phyloP scores from a whole-genome alignment of 2,797 vertebrate species.

The Enoplosus armatus region DNA sequence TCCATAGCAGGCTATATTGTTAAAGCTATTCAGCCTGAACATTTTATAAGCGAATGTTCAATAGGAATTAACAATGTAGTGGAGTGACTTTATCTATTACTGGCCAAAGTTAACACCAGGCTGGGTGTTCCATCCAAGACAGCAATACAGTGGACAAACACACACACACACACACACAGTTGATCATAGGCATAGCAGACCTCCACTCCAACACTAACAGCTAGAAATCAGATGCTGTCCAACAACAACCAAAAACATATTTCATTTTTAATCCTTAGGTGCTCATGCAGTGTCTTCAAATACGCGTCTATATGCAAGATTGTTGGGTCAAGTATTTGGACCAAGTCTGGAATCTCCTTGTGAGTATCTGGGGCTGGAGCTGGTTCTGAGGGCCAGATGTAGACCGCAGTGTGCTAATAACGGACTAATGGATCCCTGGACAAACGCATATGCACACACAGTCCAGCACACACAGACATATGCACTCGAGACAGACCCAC shows the following conservation, averaged over 20 bases:
- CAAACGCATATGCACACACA: constrained; percentile 33
- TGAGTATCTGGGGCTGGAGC: constrained; percentile 12
- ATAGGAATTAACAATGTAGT: background rate
- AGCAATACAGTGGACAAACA: constrained; percentile 18
- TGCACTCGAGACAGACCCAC: constrained; percentile 33
- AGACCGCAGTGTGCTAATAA: constrained; percentile 58
- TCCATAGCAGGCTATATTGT: background rate
- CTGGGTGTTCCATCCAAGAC: constrained; percentile 31
- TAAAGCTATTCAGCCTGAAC: background rate
- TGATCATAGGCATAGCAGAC: background rate
- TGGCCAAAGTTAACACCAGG: background rate
- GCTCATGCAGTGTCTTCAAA: background rate
- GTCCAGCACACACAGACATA: constrained; percentile 17
- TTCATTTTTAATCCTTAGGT: constrained; percentile 1
- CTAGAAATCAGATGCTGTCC: background rate
- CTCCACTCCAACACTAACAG: background rate
- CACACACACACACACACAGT: background rate
- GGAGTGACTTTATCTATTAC: constrained; percentile 1
- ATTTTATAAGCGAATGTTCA: background rate
- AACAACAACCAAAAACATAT: constrained; percentile 1
- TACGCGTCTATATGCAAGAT: too few relatives aligned
- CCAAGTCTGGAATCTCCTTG: constrained; percentile 19
- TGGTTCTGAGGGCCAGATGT: constrained; percentile 65
- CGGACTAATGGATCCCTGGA: constrained; percentile 63
- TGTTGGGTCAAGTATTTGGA: constrained; percentile 1